A percentile compares a stretch with the other conserved stretches of the same genome.
These are phyloP conservation scores for Papilio aristodemus DNA, from an alignment of 1,140 invertebrate species.

Conservation along the genomic window DNA sequence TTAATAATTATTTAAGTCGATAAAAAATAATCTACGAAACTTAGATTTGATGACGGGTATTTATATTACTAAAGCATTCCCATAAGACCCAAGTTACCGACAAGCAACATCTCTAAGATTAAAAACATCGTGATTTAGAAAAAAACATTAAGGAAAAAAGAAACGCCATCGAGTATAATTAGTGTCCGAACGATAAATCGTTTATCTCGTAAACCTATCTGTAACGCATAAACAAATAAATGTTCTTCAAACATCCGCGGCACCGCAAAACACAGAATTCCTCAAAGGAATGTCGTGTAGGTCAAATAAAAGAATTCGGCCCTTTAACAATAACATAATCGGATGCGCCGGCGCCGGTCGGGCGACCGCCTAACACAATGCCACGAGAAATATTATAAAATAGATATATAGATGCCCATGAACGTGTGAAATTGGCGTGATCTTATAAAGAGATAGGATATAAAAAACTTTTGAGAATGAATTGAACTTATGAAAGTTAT, in stretches of 20 bases:
- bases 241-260: slow-evolving; percentile 45
- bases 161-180: slow-evolving; percentile 37
- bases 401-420: slow-evolving; percentile 47
- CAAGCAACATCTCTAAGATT: not conserved
- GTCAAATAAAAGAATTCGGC: slow-evolving; percentile 67
- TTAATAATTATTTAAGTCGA: not conserved
- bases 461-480: slow-evolving; percentile 29
- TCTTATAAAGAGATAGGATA: slow-evolving; percentile 36
- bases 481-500: not conserved
- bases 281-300: slow-evolving; percentile 56
- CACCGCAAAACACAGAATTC: slow-evolving; percentile 57
- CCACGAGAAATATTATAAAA: slow-evolving; percentile 40
- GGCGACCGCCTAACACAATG: slow-evolving; percentile 57
- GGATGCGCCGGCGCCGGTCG: slow-evolving; percentile 62
- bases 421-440: slow-evolving; percentile 62
- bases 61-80: not conserved
- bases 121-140: slow-evolving; percentile 24
- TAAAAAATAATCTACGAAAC: not conserved
- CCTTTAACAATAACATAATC: slow-evolving; percentile 71
- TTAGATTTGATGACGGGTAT: not conserved
- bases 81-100: not conserved
- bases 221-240: slow-evolving; percentile 45
- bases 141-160: slow-evolving; percentile 21
- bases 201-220: slow-evolving; percentile 41
- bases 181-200: slow-evolving; percentile 32